phyloP scores from a whole-genome alignment of 2,113 vertebrate species.

The Bujurquina vittata region DNA sequence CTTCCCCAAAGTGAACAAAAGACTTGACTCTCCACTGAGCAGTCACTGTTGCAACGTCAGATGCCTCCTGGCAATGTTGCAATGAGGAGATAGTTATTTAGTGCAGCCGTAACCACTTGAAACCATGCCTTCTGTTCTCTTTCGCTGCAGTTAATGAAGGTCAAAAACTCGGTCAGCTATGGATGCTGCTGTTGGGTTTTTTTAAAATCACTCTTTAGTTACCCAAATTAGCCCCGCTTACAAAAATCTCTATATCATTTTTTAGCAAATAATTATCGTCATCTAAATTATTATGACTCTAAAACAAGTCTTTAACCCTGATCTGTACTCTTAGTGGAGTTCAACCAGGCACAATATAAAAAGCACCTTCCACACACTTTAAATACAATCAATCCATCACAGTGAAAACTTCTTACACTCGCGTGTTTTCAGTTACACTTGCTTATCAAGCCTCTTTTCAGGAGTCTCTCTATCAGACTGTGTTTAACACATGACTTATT shows the following conservation, averaged over 20 bases:
- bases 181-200: background rate
- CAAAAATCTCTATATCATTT: background rate
- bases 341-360: background rate
- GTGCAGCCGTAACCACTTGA: background rate
- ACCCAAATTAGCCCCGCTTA: background rate
- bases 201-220: background rate
- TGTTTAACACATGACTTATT: background rate
- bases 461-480: background rate
- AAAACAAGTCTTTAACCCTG: background rate
- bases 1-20: background rate
- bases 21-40: background rate
- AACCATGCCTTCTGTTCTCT: background rate
- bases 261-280: background rate
- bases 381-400: background rate
- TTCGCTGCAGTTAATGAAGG: background rate
- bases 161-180: background rate
- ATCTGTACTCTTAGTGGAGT: background rate
- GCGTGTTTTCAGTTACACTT: slow-evolving; percentile 18
- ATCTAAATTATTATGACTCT: background rate
- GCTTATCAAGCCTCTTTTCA: slow-evolving; percentile 1
- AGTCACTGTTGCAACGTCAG: no score
- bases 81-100: background rate
- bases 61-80: background rate
- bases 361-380: background rate
- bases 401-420: slow-evolving; percentile 9